phyloP scores from a whole-genome alignment of 2,888 invertebrate genomes.

The Pollenia griseotomentosa region DNA sequence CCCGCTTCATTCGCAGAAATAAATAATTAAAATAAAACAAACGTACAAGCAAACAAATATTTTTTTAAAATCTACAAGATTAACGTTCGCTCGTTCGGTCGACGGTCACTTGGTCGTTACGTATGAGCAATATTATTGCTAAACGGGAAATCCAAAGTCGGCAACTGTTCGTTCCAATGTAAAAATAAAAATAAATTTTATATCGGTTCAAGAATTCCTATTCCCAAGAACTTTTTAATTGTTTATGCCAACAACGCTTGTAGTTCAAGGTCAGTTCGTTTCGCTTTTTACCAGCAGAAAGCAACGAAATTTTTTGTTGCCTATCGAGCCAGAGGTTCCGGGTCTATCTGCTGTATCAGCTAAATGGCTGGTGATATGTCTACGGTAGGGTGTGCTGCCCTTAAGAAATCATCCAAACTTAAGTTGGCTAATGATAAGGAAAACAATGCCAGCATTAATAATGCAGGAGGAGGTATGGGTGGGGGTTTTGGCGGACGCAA shows the following conservation, averaged over 20 bases:
- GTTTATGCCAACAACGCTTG: constrained; percentile 40
- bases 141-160: constrained; percentile 7
- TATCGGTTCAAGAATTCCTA: constrained; percentile 54
- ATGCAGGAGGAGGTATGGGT: constrained; percentile 72
- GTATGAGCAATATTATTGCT: constrained; percentile 7
- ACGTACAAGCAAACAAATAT: constrained; percentile 12
- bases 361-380: constrained; percentile 83
- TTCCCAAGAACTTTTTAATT: constrained; percentile 12
- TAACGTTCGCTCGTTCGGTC: constrained; percentile 2
- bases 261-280: constrained; percentile 71
- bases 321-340: constrained; percentile 2
- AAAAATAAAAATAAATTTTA: background rate
- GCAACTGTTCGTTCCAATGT: constrained; percentile 12
- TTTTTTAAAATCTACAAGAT: constrained; percentile 8
- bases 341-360: background rate
- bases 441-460: constrained; percentile 61
- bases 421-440: constrained; percentile 79
- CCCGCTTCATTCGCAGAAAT: background rate
- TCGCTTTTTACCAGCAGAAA: constrained; percentile 8
- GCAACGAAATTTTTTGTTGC: constrained; percentile 29
- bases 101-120: constrained; percentile 33
- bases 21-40: background rate
- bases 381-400: constrained; percentile 81
- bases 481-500: constrained; percentile 66
- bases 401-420: constrained; percentile 82